phyloP scores from a whole-genome alignment of 1,140 invertebrate species.

The Tribolium madens region DNA sequence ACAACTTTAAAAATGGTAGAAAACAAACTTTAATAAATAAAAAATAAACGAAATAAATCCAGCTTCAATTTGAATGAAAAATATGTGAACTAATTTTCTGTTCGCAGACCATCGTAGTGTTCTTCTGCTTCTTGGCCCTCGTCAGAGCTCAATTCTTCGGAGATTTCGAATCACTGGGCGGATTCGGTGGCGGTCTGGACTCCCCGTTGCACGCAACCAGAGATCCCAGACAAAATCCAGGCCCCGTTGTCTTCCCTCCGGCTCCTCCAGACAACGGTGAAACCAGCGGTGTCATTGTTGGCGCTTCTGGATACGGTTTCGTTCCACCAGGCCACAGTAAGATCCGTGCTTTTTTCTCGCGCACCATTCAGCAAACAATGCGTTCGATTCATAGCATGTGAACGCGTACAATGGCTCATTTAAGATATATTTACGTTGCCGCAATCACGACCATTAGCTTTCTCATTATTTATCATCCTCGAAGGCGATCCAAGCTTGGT shows the following conservation, averaged over 20 bases:
- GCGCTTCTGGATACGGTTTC: slow-evolving; percentile 81
- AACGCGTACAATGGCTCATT: slow-evolving; percentile 14
- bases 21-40: too few species aligned
- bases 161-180: slow-evolving; percentile 52
- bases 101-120: slow-evolving; percentile 56
- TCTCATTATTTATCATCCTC: slow-evolving; percentile 18
- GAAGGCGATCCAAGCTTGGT: background rate
- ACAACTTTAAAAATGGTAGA: too few species aligned
- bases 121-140: slow-evolving; percentile 57
- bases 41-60: too few species aligned
- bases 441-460: slow-evolving; percentile 27
- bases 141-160: slow-evolving; percentile 59
- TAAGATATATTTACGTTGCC: slow-evolving; percentile 7
- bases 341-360: slow-evolving; percentile 29
- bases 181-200: slow-evolving; percentile 57
- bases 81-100: too few species aligned
- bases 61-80: too few species aligned
- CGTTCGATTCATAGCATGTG: slow-evolving; percentile 16
- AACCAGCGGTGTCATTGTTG: slow-evolving; percentile 77
- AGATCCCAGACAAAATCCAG: slow-evolving; percentile 67
- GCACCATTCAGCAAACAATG: slow-evolving; percentile 7
- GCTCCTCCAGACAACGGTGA: slow-evolving; percentile 74
- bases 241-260: slow-evolving; percentile 78
- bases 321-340: slow-evolving; percentile 75
- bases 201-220: slow-evolving; percentile 55